A percentile compares a stretch with the other conserved stretches of the same genome.
Evolutionary conservation across 2,113 vertebrate species (phyloP).

Genomic region (Oreochromis niloticus): DNA sequence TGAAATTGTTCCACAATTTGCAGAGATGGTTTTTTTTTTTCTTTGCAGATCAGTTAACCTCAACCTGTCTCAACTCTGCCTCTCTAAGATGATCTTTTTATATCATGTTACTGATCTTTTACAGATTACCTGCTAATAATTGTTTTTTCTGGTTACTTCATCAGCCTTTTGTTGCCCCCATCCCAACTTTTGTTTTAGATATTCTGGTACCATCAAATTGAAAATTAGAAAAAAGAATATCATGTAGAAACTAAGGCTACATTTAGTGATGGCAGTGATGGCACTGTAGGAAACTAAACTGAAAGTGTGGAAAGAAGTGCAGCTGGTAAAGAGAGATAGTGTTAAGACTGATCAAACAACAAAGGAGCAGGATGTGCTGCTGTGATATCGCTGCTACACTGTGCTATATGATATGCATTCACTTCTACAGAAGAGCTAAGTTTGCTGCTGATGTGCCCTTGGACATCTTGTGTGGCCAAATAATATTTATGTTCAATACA

Average conservation of each 20-base stretch:
- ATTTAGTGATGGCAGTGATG: not conserved
- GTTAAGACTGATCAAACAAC: slow-evolving; percentile 18
- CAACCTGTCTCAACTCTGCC: not conserved
- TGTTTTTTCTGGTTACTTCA: not conserved
- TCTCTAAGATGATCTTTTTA: not conserved
- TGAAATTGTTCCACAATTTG: not conserved
- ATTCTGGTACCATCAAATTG: not conserved
- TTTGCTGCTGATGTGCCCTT: not conserved
- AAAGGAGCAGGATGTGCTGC: not conserved
- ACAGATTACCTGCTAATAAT: not conserved
- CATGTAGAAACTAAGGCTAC: not conserved
- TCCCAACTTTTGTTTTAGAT: not conserved
- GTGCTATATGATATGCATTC: not conserved
- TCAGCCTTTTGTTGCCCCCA: not conserved
- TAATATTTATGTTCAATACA: not conserved
- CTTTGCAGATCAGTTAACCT: not conserved
- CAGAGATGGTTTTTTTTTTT: not conserved
- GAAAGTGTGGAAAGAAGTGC: not conserved
- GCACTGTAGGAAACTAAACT: not conserved
- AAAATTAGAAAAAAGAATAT: not conserved
- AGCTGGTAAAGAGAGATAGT: not conserved
- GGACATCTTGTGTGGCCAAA: not conserved
- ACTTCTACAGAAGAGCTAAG: not conserved
- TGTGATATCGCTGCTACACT: not conserved
- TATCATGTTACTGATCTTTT: not conserved